These are phyloP conservation scores for Mizuhopecten yessoensis DNA, from an alignment of 1,140 invertebrate genomes.

Conservation along the genomic window DNA sequence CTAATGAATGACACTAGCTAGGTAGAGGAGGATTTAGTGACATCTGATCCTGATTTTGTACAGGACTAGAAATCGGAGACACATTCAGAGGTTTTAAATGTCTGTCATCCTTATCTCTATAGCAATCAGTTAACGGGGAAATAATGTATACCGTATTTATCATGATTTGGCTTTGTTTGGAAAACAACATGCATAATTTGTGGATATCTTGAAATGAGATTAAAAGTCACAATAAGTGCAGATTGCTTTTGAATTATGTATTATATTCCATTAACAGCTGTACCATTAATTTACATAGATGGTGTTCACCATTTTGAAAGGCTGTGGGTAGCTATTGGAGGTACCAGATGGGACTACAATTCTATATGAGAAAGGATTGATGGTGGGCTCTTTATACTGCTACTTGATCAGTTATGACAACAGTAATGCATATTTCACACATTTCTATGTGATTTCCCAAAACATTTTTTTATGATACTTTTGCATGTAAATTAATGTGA, in stretches of 20 bases:
- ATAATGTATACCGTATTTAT: constrained; percentile 11
- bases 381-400: too few species aligned
- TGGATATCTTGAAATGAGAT: not conserved
- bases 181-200: not conserved
- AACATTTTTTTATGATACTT: too few species aligned
- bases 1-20: not conserved
- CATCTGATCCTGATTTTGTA: not conserved
- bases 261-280: too few species aligned
- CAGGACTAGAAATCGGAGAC: not conserved
- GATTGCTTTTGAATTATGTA: not conserved
- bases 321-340: too few species aligned
- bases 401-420: too few species aligned
- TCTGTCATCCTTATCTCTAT: not conserved
- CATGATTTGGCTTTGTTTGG: not conserved
- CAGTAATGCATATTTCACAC: too few species aligned
- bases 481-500: too few species aligned
- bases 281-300: too few species aligned
- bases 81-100: not conserved
- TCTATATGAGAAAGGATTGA: too few species aligned
- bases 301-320: too few species aligned
- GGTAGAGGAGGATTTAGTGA: not conserved
- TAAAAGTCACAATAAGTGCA: not conserved
- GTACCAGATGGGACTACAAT: too few species aligned
- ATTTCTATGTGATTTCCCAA: too few species aligned
- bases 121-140: not conserved